Evolutionary conservation across 2,888 invertebrate species (phyloP), one percentile per base, ranked within the genome.

Genomic region (Rhamphomyia laevipes): DNA sequence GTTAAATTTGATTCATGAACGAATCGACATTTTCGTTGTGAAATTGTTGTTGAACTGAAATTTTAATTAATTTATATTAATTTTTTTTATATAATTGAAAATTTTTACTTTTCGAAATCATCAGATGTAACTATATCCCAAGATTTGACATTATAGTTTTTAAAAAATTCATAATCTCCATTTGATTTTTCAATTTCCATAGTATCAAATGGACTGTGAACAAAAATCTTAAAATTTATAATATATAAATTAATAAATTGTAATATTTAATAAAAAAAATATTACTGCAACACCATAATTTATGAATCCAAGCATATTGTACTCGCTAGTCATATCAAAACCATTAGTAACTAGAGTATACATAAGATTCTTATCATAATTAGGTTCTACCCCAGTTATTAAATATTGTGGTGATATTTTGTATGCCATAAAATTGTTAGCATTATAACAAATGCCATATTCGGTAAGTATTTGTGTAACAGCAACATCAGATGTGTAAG

Each of bases 11-110:
- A 62, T 56, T 71, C 70, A 35, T 62, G 58, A 18, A 58, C 56
- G 43, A 66, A 71, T 2, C 70, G 64, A 21, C 70, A 71, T 46
- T 63, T 61, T 13, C 70, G 58, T 46, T 70, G 70, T 2, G 51
- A 42, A 4, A 69, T 53, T 0, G 63, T 60, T 15, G 67, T 62
- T 3, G 57, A n/a, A n/a, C n/a, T n/a, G n/a, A n/a, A n/a, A n/a
- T n/a, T n/a, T n/a, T n/a, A n/a, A n/a, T n/a, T n/a, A n/a, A n/a
- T n/a, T n/a, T n/a, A n/a, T n/a, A n/a, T n/a, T n/a, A n/a, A n/a
- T n/a, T 46, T 16, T 3, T 27, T 5, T 16, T 30, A 18, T 23
- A n/a, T 16, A 23, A 27, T n/a, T n/a, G n/a, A n/a, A 3, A 30
- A 33, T 16, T 17, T 10, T 11, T 54, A 63, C 68, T 50, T 56